A percentile compares a stretch with the other conserved stretches of the same genome.
phyloP scores from a whole-genome alignment of 2,888 invertebrate species.

The Pocota personata region DNA sequence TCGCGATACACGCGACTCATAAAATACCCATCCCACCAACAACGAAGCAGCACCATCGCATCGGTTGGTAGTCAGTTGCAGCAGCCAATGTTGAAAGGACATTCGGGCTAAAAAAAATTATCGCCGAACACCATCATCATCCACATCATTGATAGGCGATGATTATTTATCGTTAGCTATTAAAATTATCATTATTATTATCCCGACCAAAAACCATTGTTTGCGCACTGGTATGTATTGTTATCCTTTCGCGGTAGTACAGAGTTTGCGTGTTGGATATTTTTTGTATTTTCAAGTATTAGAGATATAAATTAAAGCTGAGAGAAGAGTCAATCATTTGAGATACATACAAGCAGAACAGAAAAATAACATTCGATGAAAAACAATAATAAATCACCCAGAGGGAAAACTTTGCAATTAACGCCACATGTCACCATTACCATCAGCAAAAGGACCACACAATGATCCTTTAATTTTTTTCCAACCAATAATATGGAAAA shows the following conservation, averaged over 20 bases:
- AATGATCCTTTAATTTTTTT: constrained; percentile 51
- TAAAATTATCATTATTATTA: constrained; percentile 67
- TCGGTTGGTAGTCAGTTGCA: background rate
- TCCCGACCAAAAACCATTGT: constrained; percentile 37
- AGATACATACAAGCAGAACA: constrained; percentile 6
- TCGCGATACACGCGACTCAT: constrained; percentile 21
- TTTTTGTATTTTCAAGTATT: constrained; percentile 25
- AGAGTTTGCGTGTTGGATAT: background rate
- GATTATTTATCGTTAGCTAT: constrained; percentile 68
- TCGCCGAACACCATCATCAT: constrained; percentile 15
- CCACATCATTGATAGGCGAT: constrained; percentile 55
- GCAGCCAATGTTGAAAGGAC: constrained; percentile 35
- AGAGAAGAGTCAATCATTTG: constrained; percentile 18
- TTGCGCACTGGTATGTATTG: constrained; percentile 42
- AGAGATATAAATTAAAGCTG: constrained; percentile 37
- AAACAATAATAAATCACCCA: constrained; percentile 63
- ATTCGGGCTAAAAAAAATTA: constrained; percentile 1
- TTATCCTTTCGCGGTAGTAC: constrained; percentile 30
- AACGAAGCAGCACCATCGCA: background rate
- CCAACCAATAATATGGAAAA: constrained; percentile 44
- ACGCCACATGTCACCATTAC: constrained; percentile 58
- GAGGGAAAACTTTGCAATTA: constrained; percentile 70
- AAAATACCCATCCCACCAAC: constrained; percentile 2
- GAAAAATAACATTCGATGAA: constrained; percentile 20
- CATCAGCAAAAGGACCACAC: constrained; percentile 65